Percentiles rank a stretch among this genome's conserved stretches.
These are phyloP conservation scores for Lepidiolamprologus cunningtoni DNA, from an alignment of 2,113 vertebrate genomes.

Conservation along the genomic window DNA sequence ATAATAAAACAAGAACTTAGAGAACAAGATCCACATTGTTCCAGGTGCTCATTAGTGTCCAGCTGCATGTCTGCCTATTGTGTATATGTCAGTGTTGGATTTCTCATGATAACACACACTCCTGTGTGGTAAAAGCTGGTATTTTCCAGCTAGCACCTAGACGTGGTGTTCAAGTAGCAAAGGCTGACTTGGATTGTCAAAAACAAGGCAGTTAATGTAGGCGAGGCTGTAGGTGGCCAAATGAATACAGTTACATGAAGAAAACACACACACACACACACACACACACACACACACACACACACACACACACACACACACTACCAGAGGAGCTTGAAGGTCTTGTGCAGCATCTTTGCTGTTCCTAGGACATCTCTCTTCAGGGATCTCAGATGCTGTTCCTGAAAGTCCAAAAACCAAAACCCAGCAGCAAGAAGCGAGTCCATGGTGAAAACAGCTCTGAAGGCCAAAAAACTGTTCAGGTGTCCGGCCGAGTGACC, in stretches of 20 bases:
- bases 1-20: neutral
- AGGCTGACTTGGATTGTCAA: too few relatives aligned
- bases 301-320: too few relatives aligned
- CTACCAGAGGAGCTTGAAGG: too few relatives aligned
- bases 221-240: slow-evolving; percentile 1
- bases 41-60: neutral
- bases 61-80: neutral
- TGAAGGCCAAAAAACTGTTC: neutral
- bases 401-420: neutral
- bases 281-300: too few relatives aligned
- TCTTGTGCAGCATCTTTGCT: too few relatives aligned
- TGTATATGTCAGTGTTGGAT: neutral
- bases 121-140: neutral
- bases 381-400: neutral
- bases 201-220: neutral
- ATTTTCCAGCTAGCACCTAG: neutral
- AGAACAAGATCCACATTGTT: neutral
- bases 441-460: neutral
- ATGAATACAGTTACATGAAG: neutral
- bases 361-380: neutral
- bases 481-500: neutral
- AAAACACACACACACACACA: neutral
- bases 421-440: neutral
- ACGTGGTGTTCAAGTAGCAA: neutral
- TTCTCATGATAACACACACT: neutral